Evolutionary conservation across 1,140 invertebrate genomes (phyloP), one percentile per base, ranked within the genome.

Genomic region (Camponotus pennsylvanicus): DNA sequence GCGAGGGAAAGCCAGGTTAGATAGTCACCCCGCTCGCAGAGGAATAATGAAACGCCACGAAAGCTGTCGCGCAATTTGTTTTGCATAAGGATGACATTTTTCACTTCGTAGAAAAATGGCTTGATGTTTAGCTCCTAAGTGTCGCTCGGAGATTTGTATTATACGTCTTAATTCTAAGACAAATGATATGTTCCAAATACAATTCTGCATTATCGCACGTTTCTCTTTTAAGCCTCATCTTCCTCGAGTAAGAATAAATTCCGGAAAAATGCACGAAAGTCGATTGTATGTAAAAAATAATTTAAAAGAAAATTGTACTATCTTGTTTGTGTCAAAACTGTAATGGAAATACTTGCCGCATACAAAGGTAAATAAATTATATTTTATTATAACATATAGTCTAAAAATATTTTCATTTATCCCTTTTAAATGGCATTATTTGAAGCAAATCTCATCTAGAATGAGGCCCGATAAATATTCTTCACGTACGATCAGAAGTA

Each of bases 1-100:
- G 57, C 57, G 52, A 83, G 88, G 86, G 85, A 82, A 88, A 86
- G 34, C 61, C 45, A 42, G 40, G 32, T 61, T 64, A 76, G 85
- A 88, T 13, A 57, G 32, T 27, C 49, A 11, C 18, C 34, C n/a
- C 40, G 52, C 27, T 82, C 6, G 71, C 80, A 45, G 73, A 40
- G 80, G 88, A 87, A 88, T 93, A 93, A 93, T 92, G 92, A 93
- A 92, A 92, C 87, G 76, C n/a, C 69, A 49, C 37, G 85, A 88
- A 76, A 85, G 83, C 73, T 73, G 59, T 61, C 78, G 86, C 77
- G 86, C 89, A 90, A 92, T 93, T 93, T 90, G 91, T 86, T 93
- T 91, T 90, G 90, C 91, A 92, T 91, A 90, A 76, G 80, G 80
- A 76, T 84, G 89, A 91, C 88, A 92, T 92, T 93, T 93, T 93